Base-by-base conservation (phyloP, 1,140 invertebrate genomes). In the Schlechtendalia chinensis region DNA sequence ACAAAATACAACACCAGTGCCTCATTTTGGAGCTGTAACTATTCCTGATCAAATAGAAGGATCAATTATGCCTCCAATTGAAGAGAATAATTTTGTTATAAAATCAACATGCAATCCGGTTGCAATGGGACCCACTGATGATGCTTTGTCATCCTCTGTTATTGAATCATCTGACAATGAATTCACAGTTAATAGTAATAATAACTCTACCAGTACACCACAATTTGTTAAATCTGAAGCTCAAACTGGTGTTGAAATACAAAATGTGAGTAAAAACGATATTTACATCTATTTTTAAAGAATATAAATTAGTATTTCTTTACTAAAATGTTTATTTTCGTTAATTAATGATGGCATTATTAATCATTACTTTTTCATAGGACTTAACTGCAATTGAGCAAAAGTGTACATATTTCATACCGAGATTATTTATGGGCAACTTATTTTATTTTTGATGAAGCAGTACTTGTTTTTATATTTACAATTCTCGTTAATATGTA, bases 31-130 rank as follows among this genome's bases (percentile, higher is more conserved):
- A 12, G 32, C 29, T 32, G 12, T 72, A 45, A 77, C 56, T 77
- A 19, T 29, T 58, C 72, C 54, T 77, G 74, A 77, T 63, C 56
- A 61, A 61, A 61, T 24, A 11, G 56, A 77, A 61, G 58, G 32
- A 17, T 10, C 16, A 61, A 29, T 61, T 50, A 61, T 79, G 16
- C 45, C 45, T 27, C 58, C 22, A 58, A 47, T 77, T 45, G 56
- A 61, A 77, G 22, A 61, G 4, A 58, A 77, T 24, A 45, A 59
- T 17, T 32, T 12, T 54, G 17, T 14, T 24, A 24, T n/a, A 47
- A 74, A 74, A 56, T 54, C 53, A 74, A n/a, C 17, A 59, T 39
- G n/a, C 11, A 22, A 56, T 22, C 56, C 32, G 27, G 19, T 8
- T 29, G 47, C 39, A 14, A 27, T 16, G 17, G 24, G 12, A 50